Conservation (phyloP, 2,113 vertebrate genomes). For the Chinchilla lanigera region DNA sequence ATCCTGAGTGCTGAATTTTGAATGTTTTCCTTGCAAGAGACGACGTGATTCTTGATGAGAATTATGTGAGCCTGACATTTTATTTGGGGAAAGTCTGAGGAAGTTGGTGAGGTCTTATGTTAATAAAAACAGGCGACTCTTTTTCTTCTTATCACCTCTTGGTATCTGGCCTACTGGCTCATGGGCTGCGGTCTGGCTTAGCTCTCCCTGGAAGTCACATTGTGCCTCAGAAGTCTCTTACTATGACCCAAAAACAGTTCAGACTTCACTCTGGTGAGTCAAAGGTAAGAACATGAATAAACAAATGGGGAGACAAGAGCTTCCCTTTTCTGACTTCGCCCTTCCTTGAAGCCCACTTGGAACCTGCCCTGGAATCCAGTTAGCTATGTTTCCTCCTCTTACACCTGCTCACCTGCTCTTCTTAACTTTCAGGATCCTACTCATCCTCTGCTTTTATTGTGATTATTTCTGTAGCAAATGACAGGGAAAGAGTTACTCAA, state of each 20-base stretch:
- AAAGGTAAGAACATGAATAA: conserved; percentile 39
- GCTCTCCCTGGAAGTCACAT: conserved; percentile 78
- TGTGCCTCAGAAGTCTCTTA: conserved; percentile 76
- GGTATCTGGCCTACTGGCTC: conserved; percentile 83
- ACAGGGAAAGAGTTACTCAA: conserved; percentile 48
- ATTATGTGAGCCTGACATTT: conserved; percentile 55
- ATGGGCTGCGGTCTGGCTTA: conserved; percentile 74
- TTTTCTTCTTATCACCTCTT: conserved; percentile 81
- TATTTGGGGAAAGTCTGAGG: conserved; percentile 60
- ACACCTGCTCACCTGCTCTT: background rate
- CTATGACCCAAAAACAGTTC: conserved; percentile 78
- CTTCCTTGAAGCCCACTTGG: background rate
- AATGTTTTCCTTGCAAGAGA: conserved; percentile 49
- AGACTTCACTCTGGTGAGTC: conserved; percentile 35
- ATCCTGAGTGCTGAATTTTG: background rate
- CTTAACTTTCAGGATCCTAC: background rate
- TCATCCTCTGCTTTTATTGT: background rate
- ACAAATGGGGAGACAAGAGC: background rate
- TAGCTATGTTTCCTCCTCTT: no score
- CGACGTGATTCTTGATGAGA: conserved; percentile 25
- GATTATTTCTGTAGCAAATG: conserved; percentile 28
- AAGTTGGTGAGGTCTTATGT: conserved; percentile 73
- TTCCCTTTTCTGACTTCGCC: background rate
- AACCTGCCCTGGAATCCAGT: background rate
- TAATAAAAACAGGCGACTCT: conserved; percentile 80